A percentile compares a stretch with the other conserved stretches of the same genome.
phyloP scores from a whole-genome alignment of 1,140 invertebrate genomes.

The Drosophila varians region DNA sequence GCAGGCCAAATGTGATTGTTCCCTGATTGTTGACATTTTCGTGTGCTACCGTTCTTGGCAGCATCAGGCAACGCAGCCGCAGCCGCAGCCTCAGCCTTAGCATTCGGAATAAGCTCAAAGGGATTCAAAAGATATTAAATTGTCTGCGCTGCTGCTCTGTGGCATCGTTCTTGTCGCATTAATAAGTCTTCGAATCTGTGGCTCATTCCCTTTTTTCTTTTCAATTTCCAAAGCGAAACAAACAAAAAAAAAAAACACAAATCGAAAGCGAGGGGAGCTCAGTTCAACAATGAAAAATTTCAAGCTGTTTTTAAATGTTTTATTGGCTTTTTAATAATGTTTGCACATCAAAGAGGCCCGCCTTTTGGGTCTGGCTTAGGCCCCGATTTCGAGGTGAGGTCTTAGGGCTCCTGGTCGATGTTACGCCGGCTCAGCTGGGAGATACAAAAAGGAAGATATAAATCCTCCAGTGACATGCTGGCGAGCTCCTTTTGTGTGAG shows the following conservation, averaged over 20 bases:
- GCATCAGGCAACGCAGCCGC: constrained; percentile 8
- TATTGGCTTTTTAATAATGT: constrained; percentile 81
- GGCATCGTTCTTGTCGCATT: constrained; percentile 67
- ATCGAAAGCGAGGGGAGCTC: constrained; percentile 33
- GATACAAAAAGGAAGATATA: constrained; percentile 77
- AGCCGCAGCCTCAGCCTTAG: too few relatives aligned
- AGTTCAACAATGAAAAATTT: constrained; percentile 76
- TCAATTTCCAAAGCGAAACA: constrained; percentile 64
- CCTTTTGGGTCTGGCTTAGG: constrained; percentile 38
- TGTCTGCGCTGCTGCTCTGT: constrained; percentile 60
- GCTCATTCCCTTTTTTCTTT: constrained; percentile 24
- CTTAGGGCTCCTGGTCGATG: constrained; percentile 51
- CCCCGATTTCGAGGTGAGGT: neutral
- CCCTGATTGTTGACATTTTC: constrained; percentile 79
- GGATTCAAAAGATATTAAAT: constrained; percentile 77
- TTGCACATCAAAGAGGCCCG: constrained; percentile 74
- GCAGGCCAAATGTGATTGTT: constrained; percentile 80
- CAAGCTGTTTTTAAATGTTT: constrained; percentile 82
- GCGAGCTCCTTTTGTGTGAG: constrained; percentile 64
- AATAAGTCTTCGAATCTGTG: constrained; percentile 64
- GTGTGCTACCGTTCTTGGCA: constrained; percentile 56
- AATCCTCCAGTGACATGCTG: constrained; percentile 77
- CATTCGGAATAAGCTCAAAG: constrained; percentile 46
- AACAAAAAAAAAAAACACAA: constrained; percentile 42
- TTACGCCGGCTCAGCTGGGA: constrained; percentile 59